Evolutionary conservation across 2,888 invertebrate genomes (phyloP), one percentile per base, ranked within the genome.

Genomic region (Heliconius erato): DNA sequence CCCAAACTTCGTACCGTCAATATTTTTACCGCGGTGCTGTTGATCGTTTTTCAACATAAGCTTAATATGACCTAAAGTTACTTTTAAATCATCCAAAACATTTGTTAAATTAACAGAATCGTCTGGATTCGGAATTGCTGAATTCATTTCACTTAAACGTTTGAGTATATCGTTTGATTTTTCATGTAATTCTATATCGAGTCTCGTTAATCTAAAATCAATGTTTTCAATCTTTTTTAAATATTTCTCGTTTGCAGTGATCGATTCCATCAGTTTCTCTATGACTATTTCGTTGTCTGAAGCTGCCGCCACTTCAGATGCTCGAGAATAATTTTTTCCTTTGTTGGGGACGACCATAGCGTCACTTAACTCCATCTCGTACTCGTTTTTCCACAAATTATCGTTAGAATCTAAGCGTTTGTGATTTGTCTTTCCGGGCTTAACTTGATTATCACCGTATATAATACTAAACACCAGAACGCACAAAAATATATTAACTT

Each of bases 141-240:
- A 92, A 49, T 87, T 85, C 4, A 94, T 87, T n/a, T 93, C 92
- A 19, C 88, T 85, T 81, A 95, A 86, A 67, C 91, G 91, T 74
- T 94, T 94, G 79, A 94, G 83, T 77, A 95, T 95, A 6, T 84
- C 89, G 80, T 94, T 94, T 0, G 94, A 92, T 87, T 95, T 95
- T 83, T 95, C 95, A 81, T 95, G 95, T 11, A 95, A 89, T 89
- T 95, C 95, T 79, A 94, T 94, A 81, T 95, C 95, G 67, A 95
- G 86, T 40, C 95, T 90, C 83, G 95, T 96, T 35, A 96, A 86
- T 88, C 93, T 89, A 82, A 92, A 96, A 85, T 95, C 94, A 80
- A 96, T 94, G 84, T 91, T 92, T 63, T 96, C 95, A n/a, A 96
- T 90, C 88, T 94, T 95, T 83, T 95, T 95, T 4, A 96, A 89